Conservation (phyloP, 2,113 vertebrate genomes). For the Rhadina sibilatrix region DNA sequence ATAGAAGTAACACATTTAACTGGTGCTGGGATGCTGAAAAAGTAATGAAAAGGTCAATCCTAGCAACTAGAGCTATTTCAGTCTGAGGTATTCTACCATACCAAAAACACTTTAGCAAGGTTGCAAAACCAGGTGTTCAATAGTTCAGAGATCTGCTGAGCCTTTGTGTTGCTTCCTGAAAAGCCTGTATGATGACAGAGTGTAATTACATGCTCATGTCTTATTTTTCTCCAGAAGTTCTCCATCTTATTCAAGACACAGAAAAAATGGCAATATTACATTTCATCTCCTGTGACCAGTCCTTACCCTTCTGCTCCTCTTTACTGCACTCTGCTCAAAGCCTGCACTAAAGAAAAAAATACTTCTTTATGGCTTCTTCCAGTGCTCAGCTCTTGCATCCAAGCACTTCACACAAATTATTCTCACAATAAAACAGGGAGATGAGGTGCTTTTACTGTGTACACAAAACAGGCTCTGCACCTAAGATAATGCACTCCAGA, state of each 20-base stretch:
- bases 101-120: not conserved
- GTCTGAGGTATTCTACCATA: not conserved
- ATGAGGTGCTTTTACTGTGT: not conserved
- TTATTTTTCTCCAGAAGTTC: not conserved
- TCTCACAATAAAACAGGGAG: not conserved
- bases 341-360: not conserved
- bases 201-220: not conserved
- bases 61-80: not conserved
- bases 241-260: not conserved
- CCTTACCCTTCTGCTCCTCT: not conserved
- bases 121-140: not conserved
- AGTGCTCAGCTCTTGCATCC: not conserved
- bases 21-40: not conserved
- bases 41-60: conserved; percentile 3
- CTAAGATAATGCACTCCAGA: not conserved
- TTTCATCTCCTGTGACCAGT: not conserved
- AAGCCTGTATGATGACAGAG: not conserved
- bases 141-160: not conserved
- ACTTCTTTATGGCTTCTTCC: not conserved
- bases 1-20: not conserved
- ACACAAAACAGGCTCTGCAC: not conserved
- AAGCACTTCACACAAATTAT: not conserved
- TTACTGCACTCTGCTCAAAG: not conserved
- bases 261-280: not conserved
- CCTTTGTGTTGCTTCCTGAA: not conserved